Evolutionary conservation across 2,888 invertebrate species (phyloP).

Genomic region (Drosophila affinis): DNA sequence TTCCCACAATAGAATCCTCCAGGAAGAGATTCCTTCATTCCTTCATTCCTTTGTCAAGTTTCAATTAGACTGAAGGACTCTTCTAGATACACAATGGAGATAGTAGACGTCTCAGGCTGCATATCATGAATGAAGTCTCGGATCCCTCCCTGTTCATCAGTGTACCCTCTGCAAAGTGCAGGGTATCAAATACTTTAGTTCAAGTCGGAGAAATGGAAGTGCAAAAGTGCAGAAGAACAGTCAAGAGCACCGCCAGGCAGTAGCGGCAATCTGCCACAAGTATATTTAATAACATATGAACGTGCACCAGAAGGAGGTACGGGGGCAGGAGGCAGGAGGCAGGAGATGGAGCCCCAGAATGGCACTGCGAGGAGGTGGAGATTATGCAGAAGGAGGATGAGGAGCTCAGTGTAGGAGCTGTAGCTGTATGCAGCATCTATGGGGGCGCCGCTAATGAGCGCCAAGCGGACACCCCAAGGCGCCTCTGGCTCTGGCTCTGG

Average conservation of each 20-base stretch:
- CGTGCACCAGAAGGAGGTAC: neutral
- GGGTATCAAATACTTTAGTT: neutral
- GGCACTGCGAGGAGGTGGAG: neutral
- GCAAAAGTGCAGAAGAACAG: constrained; percentile 31
- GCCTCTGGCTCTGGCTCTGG: neutral
- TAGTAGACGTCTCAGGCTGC: too few relatives aligned
- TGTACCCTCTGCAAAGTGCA: neutral
- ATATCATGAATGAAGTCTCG: neutral
- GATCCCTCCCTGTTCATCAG: neutral
- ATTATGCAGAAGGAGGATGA: neutral
- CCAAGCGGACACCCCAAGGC: constrained; percentile 30
- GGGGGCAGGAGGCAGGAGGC: too few relatives aligned
- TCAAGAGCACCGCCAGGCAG: constrained; percentile 59
- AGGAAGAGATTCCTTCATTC: too few relatives aligned
- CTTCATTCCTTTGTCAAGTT: too few relatives aligned
- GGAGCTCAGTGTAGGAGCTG: constrained; percentile 5
- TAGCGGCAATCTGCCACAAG: constrained; percentile 72
- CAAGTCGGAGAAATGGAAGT: neutral
- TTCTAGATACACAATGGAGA: too few relatives aligned
- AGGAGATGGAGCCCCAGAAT: neutral
- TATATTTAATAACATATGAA: constrained; percentile 46
- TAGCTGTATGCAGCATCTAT: constrained; percentile 39
- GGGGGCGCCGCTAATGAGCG: constrained; percentile 75
- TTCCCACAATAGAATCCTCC: neutral
- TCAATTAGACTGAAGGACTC: neutral